Evolutionary conservation across 2,797 vertebrate species (phyloP), one percentile per base, ranked within the genome.

Genomic region (Hemitrygon akajei): DNA sequence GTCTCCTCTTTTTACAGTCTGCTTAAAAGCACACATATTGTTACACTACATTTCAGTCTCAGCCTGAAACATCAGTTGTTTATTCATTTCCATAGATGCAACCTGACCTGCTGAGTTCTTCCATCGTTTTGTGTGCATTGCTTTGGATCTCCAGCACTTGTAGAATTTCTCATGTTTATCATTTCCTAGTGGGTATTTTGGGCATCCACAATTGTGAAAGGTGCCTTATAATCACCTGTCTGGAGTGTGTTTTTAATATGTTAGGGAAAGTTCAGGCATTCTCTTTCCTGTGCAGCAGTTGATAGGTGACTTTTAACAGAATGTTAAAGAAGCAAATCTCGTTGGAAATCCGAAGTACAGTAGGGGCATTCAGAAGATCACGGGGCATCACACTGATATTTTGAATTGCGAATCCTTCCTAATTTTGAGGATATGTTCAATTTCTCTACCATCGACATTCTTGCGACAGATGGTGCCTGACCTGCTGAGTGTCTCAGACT

Each of bases 381-480:
- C 11, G 58, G 56, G 30, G 27, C 30, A 87, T n/a, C 58, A 63
- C 30, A 60, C 60, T 27, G 30, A 87, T 14, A 1, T 60, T 87
- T 87, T 27, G 58, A 58, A 87, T 60, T 60, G 58, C 86, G 82
- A 86, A 86, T 86, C 82, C 82, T 86, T 86, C 82, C 22, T 58
- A 86, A 30, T 86, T 60, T 60, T 60, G 58, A 86, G 82, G 58
- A 86, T 60, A 16, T 60, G 82, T 30, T n/a, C 22, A 86, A 86
- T 30, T 60, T 30, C 56, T 16, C 20, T 60, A 60, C n/a, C 14
- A 56, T 86, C 60, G 82, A 63, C 82, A 60, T 30, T n/a, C 58
- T 86, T 58, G 58, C 7, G 82, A 60, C 82, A 86, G 82, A 60
- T 86, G 82, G 82, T 86, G 56, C 56, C 82, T 86, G 82, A 86